Evolutionary conservation across 2,797 vertebrate species (phyloP).

Genomic region (Sebastes variabilis): DNA sequence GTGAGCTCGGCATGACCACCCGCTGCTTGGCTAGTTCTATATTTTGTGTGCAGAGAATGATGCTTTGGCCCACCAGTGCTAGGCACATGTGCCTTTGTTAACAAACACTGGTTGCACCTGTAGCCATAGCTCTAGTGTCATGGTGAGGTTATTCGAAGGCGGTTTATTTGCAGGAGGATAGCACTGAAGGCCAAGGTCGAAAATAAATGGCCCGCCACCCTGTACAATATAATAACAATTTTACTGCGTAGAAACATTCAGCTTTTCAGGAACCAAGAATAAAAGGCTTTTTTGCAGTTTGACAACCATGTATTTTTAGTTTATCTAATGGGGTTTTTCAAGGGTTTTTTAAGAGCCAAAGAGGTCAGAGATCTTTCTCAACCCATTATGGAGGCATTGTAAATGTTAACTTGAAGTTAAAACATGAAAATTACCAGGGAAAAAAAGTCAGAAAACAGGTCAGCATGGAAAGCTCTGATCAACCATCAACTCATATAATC

Average conservation of each 20-base stretch:
- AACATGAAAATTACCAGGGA: slow-evolving; percentile 4
- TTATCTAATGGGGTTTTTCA: slow-evolving; percentile 19
- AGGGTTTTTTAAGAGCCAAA: neutral
- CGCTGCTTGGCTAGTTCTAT: no score
- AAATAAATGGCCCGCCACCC: neutral
- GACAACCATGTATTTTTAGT: slow-evolving; percentile 8
- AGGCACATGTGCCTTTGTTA: no score
- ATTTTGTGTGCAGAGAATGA: no score
- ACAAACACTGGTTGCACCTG: no score
- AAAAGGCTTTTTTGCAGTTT: neutral
- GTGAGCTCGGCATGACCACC: no score
- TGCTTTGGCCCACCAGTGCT: no score
- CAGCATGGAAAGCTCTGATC: slow-evolving; percentile 32
- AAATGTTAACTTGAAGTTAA: neutral
- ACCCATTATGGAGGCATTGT: neutral
- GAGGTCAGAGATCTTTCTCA: slow-evolving; percentile 1
- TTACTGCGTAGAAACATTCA: neutral
- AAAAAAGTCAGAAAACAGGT: slow-evolving; percentile 6
- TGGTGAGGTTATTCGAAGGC: no score
- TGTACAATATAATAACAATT: neutral
- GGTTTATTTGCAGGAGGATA: no score
- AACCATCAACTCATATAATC: slow-evolving; percentile 33
- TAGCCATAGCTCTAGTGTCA: no score
- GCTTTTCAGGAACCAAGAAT: neutral
- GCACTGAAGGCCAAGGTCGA: no score